A percentile compares a stretch with the other conserved stretches of the same genome.
Conservation (phyloP, 2,113 vertebrate species). For the Mesembrinibis cayennensis region DNA sequence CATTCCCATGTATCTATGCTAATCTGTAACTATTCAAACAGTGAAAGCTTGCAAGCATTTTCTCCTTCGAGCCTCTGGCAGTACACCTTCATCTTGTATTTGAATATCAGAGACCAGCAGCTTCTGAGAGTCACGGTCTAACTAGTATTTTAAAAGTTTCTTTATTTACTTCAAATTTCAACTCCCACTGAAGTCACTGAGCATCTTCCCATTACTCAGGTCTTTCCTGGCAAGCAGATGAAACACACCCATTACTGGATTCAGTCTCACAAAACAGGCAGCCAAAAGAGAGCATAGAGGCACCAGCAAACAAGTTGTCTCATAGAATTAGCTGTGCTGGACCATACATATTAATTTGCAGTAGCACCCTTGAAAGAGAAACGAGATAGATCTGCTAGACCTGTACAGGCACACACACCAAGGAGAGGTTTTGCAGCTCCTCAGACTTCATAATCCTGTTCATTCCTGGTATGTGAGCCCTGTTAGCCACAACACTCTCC, state of each 20-base stretch:
- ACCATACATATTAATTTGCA: rapidly evolving
- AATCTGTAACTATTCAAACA: neutral
- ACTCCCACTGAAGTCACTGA: neutral
- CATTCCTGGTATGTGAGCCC: neutral
- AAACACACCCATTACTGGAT: neutral
- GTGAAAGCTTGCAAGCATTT: neutral
- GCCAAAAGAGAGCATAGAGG: neutral
- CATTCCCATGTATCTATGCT: neutral
- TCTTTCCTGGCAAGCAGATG: neutral
- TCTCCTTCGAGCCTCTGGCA: neutral
- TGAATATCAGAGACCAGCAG: neutral
- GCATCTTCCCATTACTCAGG: neutral
- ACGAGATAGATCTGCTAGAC: neutral
- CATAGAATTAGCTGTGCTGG: neutral
- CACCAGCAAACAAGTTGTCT: neutral
- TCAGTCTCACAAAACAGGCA: neutral
- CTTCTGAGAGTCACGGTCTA: neutral
- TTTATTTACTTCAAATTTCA: neutral
- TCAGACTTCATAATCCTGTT: neutral
- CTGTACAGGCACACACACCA: rapidly evolving
- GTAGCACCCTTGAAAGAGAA: neutral
- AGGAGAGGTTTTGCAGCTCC: neutral
- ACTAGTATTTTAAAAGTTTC: neutral
- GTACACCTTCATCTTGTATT: neutral
- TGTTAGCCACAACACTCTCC: neutral